Conservation (phyloP, 2,113 vertebrate genomes). For the Malurus melanocephalus region DNA sequence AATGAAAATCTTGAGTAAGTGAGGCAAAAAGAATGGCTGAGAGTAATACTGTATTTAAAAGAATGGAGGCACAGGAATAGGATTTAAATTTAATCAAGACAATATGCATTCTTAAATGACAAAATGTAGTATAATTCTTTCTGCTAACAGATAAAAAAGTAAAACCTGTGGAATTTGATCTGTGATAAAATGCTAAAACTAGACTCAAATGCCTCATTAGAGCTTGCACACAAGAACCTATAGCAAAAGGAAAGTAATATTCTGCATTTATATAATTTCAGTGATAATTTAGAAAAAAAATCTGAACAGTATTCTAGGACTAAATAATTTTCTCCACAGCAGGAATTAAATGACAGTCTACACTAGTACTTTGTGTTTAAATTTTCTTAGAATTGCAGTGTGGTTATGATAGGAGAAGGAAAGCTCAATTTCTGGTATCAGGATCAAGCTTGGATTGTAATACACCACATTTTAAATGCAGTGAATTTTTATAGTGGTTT, state of each 20-base stretch:
- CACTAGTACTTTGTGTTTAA: neutral
- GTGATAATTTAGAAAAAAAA: neutral
- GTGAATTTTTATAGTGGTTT: neutral
- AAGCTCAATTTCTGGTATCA: neutral
- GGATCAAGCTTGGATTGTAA: neutral
- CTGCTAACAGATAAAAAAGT: neutral
- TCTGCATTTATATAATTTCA: neutral
- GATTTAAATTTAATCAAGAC: neutral
- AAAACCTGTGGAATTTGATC: neutral
- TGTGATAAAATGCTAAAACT: neutral
- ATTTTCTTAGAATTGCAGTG: neutral
- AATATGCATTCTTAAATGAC: neutral
- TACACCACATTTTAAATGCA: neutral
- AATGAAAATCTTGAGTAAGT: neutral
- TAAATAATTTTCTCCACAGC: neutral
- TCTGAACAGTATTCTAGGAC: neutral
- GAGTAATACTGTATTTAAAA: neutral
- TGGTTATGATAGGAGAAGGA: neutral
- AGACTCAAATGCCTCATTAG: neutral
- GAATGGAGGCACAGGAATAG: neutral
- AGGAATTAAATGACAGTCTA: neutral
- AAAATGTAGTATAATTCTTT: neutral
- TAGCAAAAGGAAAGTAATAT: neutral
- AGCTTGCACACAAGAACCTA: neutral
- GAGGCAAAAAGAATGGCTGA: neutral